Base-by-base conservation (phyloP, 2,888 invertebrate genomes). In the Pinctada fucata region DNA sequence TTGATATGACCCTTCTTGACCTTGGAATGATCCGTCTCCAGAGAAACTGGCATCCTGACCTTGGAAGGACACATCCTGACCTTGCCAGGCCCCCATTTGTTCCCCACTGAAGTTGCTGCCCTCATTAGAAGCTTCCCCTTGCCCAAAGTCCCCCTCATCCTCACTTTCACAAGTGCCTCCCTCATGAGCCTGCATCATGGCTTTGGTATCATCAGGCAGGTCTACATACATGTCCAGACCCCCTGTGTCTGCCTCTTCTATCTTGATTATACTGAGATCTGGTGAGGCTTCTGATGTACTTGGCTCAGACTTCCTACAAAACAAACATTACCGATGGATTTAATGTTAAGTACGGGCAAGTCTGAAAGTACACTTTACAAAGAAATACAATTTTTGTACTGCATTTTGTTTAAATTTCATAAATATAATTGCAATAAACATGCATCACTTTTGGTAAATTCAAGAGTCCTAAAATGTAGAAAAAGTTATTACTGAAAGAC, bases 221-320 rank as follows among this genome's bases (percentile, higher is more conserved):
- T 80, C 80, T 50, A 80, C 80, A 80, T 80, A 78, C 80, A 80
- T 80, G 49, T 80, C 80, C 63, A 80, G 64, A 8, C 80, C 79
- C 13, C 75, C 75, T 63, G 78, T 78, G 49, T 78, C 78, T 2
- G 69, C 47, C 8, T 75, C 79, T 75, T 79, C 79, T n/a, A 79
- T 58, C 65, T 79, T 79, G 4, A 80, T 74, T 52, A 80, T 73
- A 72, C 80, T 80, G 64, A 79, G 65, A 58, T 76, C 76, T 45
- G 79, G 75, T 48, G 72, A 65, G 71, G 71, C 63, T 47, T 79
- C 75, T 31, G 79, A 52, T 51, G 75, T 75, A 65, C 75, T 79
- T 58, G 71, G 67, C 49, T 69, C 71, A 13, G 72, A 72, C 45
- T 65, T 68, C 16, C 65, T 65, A 31, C 65, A 16, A 65, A 31